These are phyloP conservation scores for Aphelocoma coerulescens DNA, from an alignment of 2,113 vertebrate species.

Conservation along the genomic window DNA sequence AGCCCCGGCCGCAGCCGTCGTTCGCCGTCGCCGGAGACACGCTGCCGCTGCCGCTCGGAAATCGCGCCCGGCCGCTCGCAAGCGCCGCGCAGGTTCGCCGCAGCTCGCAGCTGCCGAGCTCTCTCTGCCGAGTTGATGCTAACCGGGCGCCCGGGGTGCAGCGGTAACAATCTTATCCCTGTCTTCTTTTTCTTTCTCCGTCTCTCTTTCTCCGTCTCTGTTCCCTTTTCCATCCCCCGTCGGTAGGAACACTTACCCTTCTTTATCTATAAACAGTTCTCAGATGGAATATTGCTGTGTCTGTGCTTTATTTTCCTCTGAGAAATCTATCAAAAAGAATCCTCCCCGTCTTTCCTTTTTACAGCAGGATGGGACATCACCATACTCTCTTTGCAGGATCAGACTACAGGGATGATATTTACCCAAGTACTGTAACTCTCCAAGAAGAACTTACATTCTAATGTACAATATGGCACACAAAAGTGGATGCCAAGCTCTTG, in stretches of 20 bases:
- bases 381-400: background rate
- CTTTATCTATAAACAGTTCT: background rate
- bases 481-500: background rate
- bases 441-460: background rate
- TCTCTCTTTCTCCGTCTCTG: background rate
- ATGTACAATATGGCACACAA: accelerated
- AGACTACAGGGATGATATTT: background rate
- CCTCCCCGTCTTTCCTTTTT: background rate
- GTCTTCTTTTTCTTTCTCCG: background rate
- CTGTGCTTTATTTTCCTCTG: accelerated
- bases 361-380: accelerated
- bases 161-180: background rate
- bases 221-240: too few relatives aligned
- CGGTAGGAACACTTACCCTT: background rate
- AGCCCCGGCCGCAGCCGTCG: background rate
- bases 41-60: background rate
- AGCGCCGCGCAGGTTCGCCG: background rate
- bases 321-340: background rate
- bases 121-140: background rate
- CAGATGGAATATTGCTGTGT: accelerated
- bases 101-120: background rate
- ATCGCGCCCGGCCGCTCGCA: background rate
- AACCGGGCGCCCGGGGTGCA: too few relatives aligned
- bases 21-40: accelerated
- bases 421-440: background rate